Evolutionary conservation across 2,797 vertebrate species (phyloP).

Genomic region (Fratercula arctica): DNA sequence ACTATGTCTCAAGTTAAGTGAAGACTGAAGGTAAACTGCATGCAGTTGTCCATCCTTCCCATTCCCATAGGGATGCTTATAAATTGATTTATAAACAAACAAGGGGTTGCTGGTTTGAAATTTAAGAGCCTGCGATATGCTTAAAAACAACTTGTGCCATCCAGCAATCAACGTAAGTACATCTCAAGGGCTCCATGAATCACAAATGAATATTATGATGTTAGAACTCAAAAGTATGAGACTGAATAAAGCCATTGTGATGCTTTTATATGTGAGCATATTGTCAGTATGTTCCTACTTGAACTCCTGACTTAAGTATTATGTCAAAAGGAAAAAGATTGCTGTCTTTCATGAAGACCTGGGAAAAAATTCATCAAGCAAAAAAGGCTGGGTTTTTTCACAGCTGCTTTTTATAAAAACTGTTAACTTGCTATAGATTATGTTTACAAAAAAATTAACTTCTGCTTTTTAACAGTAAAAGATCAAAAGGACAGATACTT

Average conservation of each 20-base stretch:
- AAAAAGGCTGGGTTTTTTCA: neutral
- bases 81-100: neutral
- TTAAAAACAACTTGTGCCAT: neutral
- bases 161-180: neutral
- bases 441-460: neutral
- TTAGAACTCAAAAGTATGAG: neutral
- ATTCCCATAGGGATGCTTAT: neutral
- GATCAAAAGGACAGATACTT: neutral
- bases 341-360: neutral
- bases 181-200: neutral
- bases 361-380: neutral
- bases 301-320: neutral
- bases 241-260: neutral
- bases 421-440: neutral
- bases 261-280: neutral
- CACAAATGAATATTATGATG: neutral
- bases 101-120: neutral
- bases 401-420: neutral
- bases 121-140: neutral
- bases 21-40: neutral
- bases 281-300: neutral
- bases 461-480: neutral
- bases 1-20: neutral
- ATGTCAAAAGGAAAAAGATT: neutral
- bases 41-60: neutral